phyloP scores from a whole-genome alignment of 2,113 vertebrate genomes.

The Triplophysa tibetana region DNA sequence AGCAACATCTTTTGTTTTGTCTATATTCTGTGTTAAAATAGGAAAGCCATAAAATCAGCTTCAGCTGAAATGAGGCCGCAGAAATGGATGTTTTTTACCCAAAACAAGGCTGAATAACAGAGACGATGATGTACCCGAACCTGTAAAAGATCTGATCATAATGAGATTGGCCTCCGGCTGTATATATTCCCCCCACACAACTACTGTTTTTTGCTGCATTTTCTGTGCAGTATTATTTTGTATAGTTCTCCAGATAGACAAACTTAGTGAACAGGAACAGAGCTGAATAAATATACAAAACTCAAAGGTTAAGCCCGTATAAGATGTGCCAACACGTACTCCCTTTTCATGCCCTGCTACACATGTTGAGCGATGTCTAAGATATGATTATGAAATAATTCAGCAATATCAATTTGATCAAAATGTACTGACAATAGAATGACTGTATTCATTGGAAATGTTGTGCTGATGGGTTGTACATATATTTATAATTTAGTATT shows the following conservation, averaged over 20 bases:
- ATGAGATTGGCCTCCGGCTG: constrained; percentile 8
- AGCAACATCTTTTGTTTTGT: not conserved
- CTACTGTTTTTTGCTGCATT: not conserved
- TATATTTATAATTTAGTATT: not conserved
- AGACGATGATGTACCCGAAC: not conserved
- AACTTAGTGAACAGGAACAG: constrained; percentile 1
- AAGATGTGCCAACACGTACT: no score
- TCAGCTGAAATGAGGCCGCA: not conserved
- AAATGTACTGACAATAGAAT: not conserved
- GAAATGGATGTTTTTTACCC: not conserved
- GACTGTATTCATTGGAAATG: not conserved
- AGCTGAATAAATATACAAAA: not conserved
- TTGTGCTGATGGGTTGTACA: not conserved
- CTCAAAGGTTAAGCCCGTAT: not conserved
- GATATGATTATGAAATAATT: not conserved
- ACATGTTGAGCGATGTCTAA: no score
- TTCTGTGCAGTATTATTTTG: not conserved
- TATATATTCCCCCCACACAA: constrained; percentile 2
- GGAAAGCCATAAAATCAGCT: not conserved
- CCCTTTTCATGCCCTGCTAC: not conserved
- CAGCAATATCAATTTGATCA: not conserved
- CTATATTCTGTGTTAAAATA: not conserved
- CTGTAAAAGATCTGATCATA: constrained; percentile 16
- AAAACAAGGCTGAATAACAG: not conserved
- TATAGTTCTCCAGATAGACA: not conserved